Evolutionary conservation across 2,113 vertebrate genomes (phyloP).

Genomic region (Siphamia tubifer): DNA sequence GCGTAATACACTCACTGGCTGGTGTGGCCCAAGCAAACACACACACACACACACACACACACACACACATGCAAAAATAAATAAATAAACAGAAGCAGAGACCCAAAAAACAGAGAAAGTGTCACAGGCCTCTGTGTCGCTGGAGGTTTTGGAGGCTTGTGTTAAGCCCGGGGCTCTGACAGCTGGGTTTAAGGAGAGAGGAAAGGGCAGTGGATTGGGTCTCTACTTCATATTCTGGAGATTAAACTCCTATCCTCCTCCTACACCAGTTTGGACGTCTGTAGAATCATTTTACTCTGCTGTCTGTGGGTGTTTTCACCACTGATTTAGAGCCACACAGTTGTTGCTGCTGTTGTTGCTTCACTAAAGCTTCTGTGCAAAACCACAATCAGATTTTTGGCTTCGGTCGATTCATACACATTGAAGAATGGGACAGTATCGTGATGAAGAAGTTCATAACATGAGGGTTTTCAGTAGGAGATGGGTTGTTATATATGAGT

Average conservation of each 20-base stretch:
- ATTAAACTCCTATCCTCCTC: conserved; percentile 62
- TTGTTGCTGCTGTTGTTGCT: background rate
- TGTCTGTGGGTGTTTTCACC: conserved; percentile 45
- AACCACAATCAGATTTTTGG: conserved; percentile 26
- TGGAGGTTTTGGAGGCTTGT: conserved; percentile 47
- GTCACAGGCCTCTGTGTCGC: conserved; percentile 47
- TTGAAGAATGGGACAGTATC: background rate
- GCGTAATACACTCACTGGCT: too few relatives aligned
- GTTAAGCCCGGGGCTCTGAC: conserved; percentile 62
- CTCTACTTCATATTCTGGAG: conserved; percentile 59
- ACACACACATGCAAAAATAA: background rate
- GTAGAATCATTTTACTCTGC: conserved; percentile 44
- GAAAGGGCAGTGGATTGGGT: conserved; percentile 54
- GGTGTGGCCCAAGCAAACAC: conserved; percentile 9
- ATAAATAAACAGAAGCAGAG: background rate
- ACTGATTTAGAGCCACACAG: conserved; percentile 36
- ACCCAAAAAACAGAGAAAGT: conserved; percentile 1
- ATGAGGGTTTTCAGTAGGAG: background rate
- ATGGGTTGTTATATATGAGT: too few relatives aligned
- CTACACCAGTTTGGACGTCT: conserved; percentile 49
- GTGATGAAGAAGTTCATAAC: conserved; percentile 22
- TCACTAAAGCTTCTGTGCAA: background rate
- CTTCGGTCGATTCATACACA: too few relatives aligned
- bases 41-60: background rate
- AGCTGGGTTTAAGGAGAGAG: conserved; percentile 60